Evolutionary conservation across 2,113 vertebrate species (phyloP).

Genomic region (Notechis scutatus): DNA sequence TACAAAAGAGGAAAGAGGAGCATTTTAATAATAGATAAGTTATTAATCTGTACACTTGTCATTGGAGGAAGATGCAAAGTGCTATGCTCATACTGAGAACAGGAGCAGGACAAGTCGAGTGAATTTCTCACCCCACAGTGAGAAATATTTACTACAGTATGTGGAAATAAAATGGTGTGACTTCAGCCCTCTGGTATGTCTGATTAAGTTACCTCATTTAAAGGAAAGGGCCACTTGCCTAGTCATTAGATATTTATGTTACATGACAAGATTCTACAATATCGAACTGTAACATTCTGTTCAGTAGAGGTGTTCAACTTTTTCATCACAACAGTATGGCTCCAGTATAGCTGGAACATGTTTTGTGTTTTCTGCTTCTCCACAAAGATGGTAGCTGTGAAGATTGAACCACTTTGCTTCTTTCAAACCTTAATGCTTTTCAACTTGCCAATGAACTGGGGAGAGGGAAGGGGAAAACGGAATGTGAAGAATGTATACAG

Average conservation of each 20-base stretch:
- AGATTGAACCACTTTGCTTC: too few species aligned
- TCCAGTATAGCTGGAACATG: background rate
- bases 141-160: background rate
- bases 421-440: too few species aligned
- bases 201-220: background rate
- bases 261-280: background rate
- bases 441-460: too few species aligned
- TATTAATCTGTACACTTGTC: conserved; percentile 68
- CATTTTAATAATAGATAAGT: conserved; percentile 70
- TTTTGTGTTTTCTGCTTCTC: background rate
- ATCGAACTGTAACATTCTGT: background rate
- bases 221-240: background rate
- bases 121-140: background rate
- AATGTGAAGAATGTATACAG: too few species aligned
- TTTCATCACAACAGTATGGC: background rate
- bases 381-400: background rate
- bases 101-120: conserved; percentile 5
- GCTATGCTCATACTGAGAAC: background rate
- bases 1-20: conserved; percentile 65
- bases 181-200: background rate
- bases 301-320: too few species aligned
- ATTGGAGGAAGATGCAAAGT: conserved; percentile 57
- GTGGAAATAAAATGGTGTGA: background rate
- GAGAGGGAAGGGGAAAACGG: too few species aligned
- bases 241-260: background rate